These are phyloP conservation scores for Drosophila yooni DNA, from an alignment of 2,888 invertebrate species.

Conservation along the genomic window DNA sequence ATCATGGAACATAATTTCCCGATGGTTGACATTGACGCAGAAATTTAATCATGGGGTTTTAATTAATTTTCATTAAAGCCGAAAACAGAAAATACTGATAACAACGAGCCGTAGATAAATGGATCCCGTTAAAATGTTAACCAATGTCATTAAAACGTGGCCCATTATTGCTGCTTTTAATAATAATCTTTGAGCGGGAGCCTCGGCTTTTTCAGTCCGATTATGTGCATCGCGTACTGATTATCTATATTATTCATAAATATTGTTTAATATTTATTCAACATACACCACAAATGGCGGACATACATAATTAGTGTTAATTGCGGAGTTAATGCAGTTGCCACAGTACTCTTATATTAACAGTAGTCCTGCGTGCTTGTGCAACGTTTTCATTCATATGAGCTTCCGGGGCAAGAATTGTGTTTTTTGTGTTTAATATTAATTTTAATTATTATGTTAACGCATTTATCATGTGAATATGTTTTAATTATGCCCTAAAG, in stretches of 20 bases:
- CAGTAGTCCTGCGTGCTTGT: constrained; percentile 15
- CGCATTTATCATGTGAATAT: constrained; percentile 55
- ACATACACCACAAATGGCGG: constrained; percentile 54
- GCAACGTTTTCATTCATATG: constrained; percentile 5
- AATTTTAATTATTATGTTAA: constrained; percentile 37
- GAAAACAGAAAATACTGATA: not conserved
- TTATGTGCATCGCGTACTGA: not conserved
- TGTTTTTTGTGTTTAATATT: constrained; percentile 7
- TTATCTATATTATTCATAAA: not conserved
- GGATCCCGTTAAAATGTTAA: not conserved
- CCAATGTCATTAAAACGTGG: not conserved
- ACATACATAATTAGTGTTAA: constrained; percentile 75
- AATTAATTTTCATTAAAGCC: constrained; percentile 11
- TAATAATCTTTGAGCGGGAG: not conserved
- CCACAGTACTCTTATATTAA: constrained; percentile 60
- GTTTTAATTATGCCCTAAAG: constrained; percentile 69
- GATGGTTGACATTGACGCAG: constrained; percentile 3
- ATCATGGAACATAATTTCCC: not conserved
- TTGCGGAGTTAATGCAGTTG: constrained; percentile 75
- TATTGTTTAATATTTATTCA: constrained; percentile 28
- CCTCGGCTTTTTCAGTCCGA: not conserved
- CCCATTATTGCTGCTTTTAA: not conserved
- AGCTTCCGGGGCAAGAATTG: not conserved
- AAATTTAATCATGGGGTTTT: constrained; percentile 1
- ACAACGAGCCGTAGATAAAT: not conserved